Evolutionary conservation across 2,888 invertebrate genomes (phyloP), one percentile per base, ranked within the genome.

Genomic region (Thera britannica): DNA sequence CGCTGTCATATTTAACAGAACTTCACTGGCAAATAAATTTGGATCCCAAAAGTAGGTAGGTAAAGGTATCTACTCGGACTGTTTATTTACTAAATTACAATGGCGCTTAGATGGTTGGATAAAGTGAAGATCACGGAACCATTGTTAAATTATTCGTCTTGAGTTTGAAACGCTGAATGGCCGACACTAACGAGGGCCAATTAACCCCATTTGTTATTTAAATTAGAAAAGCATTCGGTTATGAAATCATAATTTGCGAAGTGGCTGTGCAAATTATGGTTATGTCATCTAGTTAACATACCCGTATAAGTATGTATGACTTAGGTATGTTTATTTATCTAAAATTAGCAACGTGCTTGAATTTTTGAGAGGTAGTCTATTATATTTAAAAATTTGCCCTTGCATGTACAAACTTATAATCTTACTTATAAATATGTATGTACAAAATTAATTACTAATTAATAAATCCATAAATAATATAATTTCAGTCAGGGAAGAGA

Each of bases 201-300:
- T 67, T 70, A 72, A 67, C 71, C 67, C 67, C 68, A 61, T 69
- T 65, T 41, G 8, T 5, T 66, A 69, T 72, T 67, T 52, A 72
- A 74, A 72, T 74, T 64, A 72, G 70, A 65, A 72, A 72, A 71
- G 57, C 64, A 62, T 61, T 71, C 59, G 66, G 68, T 72, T 74
- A 72, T 65, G 70, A 72, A 74, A 74, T 68, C 49, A 52, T 64
- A 58, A 65, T 63, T 62, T 52, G 67, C 58, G 64, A 65, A 56
- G 60, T 23, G 46, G n/a, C 67, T 54, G 64, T 58, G 65, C 68
- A 67, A 72, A 69, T 54, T 46, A 55, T 63, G 48, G 51, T 74
- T 72, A 72, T 65, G 35, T 72, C 65, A 65, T 66, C 63, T 71
- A 41, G 56, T 66, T 67, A 57, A 38, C 57, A 69, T 65, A 66